phyloP scores from a whole-genome alignment of 2,113 vertebrate genomes.

The Pangasianodon hypophthalmus region DNA sequence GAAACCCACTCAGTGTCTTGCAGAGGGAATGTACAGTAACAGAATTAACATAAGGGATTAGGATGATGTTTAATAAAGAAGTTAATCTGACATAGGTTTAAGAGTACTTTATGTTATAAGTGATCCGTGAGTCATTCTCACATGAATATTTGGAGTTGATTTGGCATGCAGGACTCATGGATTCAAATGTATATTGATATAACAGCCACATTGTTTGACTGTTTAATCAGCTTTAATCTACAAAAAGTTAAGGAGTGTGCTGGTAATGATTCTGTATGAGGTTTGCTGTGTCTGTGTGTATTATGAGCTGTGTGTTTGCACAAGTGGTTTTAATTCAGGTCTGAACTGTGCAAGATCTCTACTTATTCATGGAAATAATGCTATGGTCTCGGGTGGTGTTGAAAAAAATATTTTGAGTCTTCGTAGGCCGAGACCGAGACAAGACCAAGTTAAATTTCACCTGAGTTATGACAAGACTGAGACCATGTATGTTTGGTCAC shows the following conservation, averaged over 20 bases:
- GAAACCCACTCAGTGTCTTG: neutral
- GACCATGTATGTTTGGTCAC: no score
- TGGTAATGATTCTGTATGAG: neutral
- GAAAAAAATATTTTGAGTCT: no score
- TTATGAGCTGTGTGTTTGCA: neutral
- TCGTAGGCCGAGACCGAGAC: no score
- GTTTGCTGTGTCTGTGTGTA: neutral
- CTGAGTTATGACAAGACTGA: no score
- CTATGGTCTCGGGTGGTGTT: no score
- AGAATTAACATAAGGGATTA: slow-evolving; percentile 29
- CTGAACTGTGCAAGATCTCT: neutral
- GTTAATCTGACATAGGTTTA: slow-evolving; percentile 4
- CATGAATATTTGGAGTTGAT: neutral
- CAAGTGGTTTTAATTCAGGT: neutral
- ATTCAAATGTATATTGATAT: neutral
- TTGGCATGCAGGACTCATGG: neutral
- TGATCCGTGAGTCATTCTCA: neutral
- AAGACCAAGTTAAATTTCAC: no score
- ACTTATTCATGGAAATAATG: no score
- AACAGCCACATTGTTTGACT: neutral
- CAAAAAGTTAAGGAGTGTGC: neutral
- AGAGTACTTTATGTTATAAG: neutral
- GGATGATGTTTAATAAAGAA: slow-evolving; percentile 6
- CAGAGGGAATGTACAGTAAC: neutral
- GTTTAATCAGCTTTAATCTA: neutral